Evolutionary conservation across 2,888 invertebrate species (phyloP).

Genomic region (Acanthosepion pharaonis): DNA sequence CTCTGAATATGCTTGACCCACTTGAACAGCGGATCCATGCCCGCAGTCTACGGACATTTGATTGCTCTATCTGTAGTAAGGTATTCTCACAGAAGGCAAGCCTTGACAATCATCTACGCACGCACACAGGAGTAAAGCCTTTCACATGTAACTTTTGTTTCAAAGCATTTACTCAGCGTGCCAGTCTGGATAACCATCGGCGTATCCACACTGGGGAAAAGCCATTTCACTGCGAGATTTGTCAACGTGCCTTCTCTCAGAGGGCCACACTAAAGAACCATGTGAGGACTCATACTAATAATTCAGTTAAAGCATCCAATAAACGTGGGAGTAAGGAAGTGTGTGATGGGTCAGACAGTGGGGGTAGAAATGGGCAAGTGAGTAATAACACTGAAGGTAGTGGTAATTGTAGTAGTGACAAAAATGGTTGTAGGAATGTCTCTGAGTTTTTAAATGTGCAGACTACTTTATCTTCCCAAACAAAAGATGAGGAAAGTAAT

Average conservation of each 20-base stretch:
- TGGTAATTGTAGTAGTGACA: not conserved
- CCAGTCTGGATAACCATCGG: conserved; percentile 39
- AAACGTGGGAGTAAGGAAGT: not conserved
- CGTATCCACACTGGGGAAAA: conserved; percentile 41
- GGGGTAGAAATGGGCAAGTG: not conserved
- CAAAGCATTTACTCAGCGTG: conserved; percentile 36
- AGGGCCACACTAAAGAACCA: conserved; percentile 40
- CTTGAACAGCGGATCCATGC: conserved; percentile 40
- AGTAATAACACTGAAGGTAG: not conserved
- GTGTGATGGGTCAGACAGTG: not conserved
- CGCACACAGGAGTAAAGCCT: conserved; percentile 12
- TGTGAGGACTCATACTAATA: not conserved
- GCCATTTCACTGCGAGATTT: conserved; percentile 36
- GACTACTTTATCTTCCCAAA: not conserved
- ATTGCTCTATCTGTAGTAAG: conserved; percentile 41
- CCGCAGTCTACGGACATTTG: conserved; percentile 24
- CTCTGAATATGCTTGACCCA: not conserved
- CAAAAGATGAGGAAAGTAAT: not conserved
- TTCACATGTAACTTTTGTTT: conserved; percentile 10
- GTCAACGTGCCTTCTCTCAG: conserved; percentile 42
- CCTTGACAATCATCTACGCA: conserved; percentile 43
- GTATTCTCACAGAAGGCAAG: conserved; percentile 44
- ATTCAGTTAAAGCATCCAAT: not conserved
- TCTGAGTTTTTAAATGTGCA: not conserved
- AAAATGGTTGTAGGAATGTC: not conserved